Evolutionary conservation across 2,888 invertebrate genomes (phyloP), one percentile per base, ranked within the genome.

Genomic region (Conistra vaccinii): DNA sequence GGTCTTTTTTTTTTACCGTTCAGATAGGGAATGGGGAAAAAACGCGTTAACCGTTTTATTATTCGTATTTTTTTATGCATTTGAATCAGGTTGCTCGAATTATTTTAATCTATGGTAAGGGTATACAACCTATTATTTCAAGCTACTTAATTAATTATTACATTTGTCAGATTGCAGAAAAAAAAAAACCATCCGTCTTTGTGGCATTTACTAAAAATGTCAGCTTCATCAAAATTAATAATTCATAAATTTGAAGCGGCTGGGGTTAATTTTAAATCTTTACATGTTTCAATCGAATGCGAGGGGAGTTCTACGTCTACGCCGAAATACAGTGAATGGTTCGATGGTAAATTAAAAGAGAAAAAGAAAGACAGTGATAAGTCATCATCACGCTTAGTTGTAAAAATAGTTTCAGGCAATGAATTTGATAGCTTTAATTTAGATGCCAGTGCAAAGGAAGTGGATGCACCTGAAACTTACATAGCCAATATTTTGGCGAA

Each of bases 231-330:
- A 83, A 96, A 95, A 92, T 89, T 96, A 92, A 91, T 95, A 89
- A 93, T 96, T 89, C 93, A 94, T 87, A 96, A 95, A 94, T 93
- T 93, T 89, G 96, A 94, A 88, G 90, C 78, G 39, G 65, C 92
- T 83, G 94, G 92, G 63, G 85, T 89, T 87, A 91, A 92, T 89
- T 93, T 91, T 86, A 93, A 95, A 92, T 93, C 92, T 79, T 89
- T 96, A 85, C 87, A 91, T 57, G 91, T 96, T 85, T 92, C 89
- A 63, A 92, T 95, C 81, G 89, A 90, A 78, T 91, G 92, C 71
- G 91, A 91, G 62, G 93, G 91, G 57, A 91, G 88, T 65, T 75
- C 63, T 78, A 80, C 81, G 23, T 80, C 84, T 74, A 86, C 88
- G 73, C 91, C 91, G 65, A 92, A 84, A 86, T 95, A 92, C 81